Evolutionary conservation across 1,140 invertebrate species (phyloP).

Genomic region (Drosophila novamexicana): DNA sequence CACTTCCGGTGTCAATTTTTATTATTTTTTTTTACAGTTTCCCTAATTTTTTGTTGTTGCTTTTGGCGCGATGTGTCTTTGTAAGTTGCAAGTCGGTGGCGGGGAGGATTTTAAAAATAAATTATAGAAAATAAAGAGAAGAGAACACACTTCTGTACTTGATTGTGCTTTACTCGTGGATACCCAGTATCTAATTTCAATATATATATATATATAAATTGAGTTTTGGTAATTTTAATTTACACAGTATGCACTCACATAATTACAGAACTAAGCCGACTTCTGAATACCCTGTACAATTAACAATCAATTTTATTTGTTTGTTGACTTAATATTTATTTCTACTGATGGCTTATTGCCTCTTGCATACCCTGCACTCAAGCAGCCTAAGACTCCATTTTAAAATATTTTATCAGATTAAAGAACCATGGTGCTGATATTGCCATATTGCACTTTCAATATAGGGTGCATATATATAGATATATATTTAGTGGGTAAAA

Average conservation of each 20-base stretch:
- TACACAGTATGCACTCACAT: too few relatives aligned
- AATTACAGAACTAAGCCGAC: too few relatives aligned
- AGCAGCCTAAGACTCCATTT: too few relatives aligned
- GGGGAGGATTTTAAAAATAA: constrained; percentile 79
- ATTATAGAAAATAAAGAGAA: constrained; percentile 54
- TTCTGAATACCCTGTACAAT: not conserved
- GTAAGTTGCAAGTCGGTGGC: constrained; percentile 48
- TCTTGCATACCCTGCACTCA: not conserved
- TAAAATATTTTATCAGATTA: too few relatives aligned
- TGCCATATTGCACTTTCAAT: not conserved
- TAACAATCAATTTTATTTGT: not conserved
- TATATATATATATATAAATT: too few relatives aligned
- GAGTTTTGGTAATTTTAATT: too few relatives aligned
- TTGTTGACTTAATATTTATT: too few relatives aligned
- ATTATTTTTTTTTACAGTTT: constrained; percentile 30
- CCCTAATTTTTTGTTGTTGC: constrained; percentile 1
- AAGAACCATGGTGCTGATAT: not conserved
- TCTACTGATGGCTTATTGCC: not conserved
- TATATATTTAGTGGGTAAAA: constrained; percentile 20
- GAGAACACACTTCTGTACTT: constrained; percentile 15
- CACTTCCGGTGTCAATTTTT: constrained; percentile 78
- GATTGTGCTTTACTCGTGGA: not conserved
- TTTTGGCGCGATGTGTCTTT: constrained; percentile 19
- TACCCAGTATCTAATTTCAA: constrained; percentile 1
- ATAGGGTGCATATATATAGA: constrained; percentile 13